Evolutionary conservation across 1,140 invertebrate genomes (phyloP).

Genomic region (Pogonomyrmex californicus): DNA sequence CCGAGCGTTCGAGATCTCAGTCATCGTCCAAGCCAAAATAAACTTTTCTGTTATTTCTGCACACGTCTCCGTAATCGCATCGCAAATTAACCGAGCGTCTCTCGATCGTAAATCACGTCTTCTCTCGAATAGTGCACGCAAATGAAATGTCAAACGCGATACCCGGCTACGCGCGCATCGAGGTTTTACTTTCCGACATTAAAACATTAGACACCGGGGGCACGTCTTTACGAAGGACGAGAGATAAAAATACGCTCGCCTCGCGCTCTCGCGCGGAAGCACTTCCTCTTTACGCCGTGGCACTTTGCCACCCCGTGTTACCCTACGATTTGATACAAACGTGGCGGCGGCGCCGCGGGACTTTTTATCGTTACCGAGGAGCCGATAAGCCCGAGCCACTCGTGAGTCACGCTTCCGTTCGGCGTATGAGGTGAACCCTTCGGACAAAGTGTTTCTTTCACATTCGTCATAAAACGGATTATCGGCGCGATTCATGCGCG

Average conservation of each 20-base stretch:
- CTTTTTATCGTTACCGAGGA: conserved; percentile 58
- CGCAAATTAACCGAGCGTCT: conserved; percentile 10
- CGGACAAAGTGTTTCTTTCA: conserved; percentile 62
- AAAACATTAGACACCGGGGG: conserved; percentile 35
- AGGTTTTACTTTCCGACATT: conserved; percentile 36
- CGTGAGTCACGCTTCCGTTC: conserved; percentile 65
- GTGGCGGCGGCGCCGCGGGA: conserved; percentile 33
- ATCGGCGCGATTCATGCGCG: conserved; percentile 20
- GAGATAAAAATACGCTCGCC: conserved; percentile 54
- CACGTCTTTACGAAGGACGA: conserved; percentile 45
- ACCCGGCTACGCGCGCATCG: not conserved
- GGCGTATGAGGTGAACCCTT: conserved; percentile 42
- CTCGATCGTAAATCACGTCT: conserved; percentile 41
- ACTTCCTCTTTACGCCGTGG: conserved; percentile 55
- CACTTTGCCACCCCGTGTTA: conserved; percentile 64
- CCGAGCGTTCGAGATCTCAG: not conserved
- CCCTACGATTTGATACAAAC: conserved; percentile 52
- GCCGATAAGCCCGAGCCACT: conserved; percentile 60
- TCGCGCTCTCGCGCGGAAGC: conserved; percentile 53
- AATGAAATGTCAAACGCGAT: conserved; percentile 56
- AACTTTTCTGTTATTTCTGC: not conserved
- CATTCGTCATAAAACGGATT: conserved; percentile 56
- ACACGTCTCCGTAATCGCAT: conserved; percentile 1
- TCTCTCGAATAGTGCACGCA: conserved; percentile 40
- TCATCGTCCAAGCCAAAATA: not conserved